Conservation (phyloP, 2,113 vertebrate genomes). For the Thalassarche chlororhynchos region DNA sequence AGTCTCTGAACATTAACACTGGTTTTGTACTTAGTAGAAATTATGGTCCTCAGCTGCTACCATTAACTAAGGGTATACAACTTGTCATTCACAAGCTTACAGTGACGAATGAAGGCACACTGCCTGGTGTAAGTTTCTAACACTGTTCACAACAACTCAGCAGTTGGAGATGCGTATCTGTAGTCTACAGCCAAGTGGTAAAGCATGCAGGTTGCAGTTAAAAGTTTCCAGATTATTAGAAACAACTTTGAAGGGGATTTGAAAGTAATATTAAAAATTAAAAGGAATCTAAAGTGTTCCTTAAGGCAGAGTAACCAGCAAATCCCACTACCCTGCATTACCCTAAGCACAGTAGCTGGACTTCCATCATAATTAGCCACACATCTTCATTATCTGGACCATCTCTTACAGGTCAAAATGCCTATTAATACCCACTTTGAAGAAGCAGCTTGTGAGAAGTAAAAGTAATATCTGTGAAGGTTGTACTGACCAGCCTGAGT, state of each 20-base stretch:
- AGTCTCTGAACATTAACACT: neutral
- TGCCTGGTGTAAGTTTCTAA: neutral
- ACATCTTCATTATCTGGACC: slow-evolving; percentile 12
- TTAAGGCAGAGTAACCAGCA: slow-evolving; percentile 32
- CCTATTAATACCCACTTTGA: neutral
- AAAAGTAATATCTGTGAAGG: neutral
- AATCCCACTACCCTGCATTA: neutral
- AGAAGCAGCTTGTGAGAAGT: neutral
- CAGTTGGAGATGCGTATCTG: neutral
- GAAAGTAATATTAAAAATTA: slow-evolving; percentile 61
- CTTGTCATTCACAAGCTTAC: neutral
- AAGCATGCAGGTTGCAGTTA: neutral
- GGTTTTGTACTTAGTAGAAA: neutral
- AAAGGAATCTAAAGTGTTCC: slow-evolving; percentile 10
- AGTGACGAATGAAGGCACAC: neutral
- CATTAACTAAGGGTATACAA: neutral
- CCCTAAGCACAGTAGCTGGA: neutral
- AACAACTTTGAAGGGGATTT: slow-evolving; percentile 41
- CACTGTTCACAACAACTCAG: neutral
- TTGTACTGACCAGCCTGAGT: neutral
- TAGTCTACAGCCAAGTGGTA: neutral
- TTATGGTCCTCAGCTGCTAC: neutral
- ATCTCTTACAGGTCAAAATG: slow-evolving; percentile 7
- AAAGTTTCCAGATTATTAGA: slow-evolving; percentile 28
- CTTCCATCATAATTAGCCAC: slow-evolving; percentile 22